phyloP scores from a whole-genome alignment of 1,140 invertebrate species.

The Musca domestica region DNA sequence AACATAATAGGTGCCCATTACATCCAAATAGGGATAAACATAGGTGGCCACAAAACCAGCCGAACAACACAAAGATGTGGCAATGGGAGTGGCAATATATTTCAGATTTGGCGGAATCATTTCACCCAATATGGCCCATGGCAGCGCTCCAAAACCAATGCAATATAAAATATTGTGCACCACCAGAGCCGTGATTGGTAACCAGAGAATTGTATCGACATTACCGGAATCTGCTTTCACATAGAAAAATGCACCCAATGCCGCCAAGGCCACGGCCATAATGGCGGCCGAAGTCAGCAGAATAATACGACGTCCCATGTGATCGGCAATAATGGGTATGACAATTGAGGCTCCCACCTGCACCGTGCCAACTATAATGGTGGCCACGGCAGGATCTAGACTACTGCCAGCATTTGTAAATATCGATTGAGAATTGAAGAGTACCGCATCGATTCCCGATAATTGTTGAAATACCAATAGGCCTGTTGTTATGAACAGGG shows the following conservation, averaged over 20 bases:
- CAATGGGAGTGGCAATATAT: conserved; percentile 67
- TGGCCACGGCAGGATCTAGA: conserved; percentile 60
- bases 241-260: conserved; percentile 63
- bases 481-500: conserved; percentile 65
- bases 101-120: conserved; percentile 72
- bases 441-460: conserved; percentile 74
- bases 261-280: conserved; percentile 57
- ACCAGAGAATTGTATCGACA: conserved; percentile 56
- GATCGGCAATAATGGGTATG: conserved; percentile 69
- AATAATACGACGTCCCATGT: conserved; percentile 66
- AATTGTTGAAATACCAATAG: conserved; percentile 71
- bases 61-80: conserved; percentile 72
- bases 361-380: conserved; percentile 70
- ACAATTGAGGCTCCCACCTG: conserved; percentile 63
- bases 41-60: conserved; percentile 75
- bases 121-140: conserved; percentile 79
- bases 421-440: conserved; percentile 73
- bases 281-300: conserved; percentile 66
- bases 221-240: conserved; percentile 53
- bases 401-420: conserved; percentile 61
- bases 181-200: conserved; percentile 62
- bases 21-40: conserved; percentile 62
- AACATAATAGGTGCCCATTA: conserved; percentile 63
- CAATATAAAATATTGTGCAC: conserved; percentile 64
- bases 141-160: conserved; percentile 69